A percentile compares a stretch with the other conserved stretches of the same genome.
These are phyloP conservation scores for Gobio gobio DNA, from an alignment of 2,113 vertebrate species.

Conservation along the genomic window DNA sequence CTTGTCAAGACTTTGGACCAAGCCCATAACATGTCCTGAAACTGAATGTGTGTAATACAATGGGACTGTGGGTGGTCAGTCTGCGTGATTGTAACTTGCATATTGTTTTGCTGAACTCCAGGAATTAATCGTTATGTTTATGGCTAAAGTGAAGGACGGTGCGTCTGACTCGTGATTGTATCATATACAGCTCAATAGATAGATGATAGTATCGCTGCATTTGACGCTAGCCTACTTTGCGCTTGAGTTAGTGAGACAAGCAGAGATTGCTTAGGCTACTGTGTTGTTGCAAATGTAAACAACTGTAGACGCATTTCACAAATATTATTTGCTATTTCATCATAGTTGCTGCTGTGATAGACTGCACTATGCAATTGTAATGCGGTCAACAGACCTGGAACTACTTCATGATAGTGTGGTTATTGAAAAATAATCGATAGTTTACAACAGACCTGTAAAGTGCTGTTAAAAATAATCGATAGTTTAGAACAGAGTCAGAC, in stretches of 20 bases:
- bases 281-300: neutral
- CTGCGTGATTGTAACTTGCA: neutral
- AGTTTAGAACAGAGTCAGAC: no score
- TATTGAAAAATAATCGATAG: neutral
- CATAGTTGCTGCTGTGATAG: neutral
- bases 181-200: neutral
- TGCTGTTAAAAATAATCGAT: no score
- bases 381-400: neutral
- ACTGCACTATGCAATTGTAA: neutral
- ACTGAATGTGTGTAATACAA: neutral
- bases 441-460: neutral
- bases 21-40: slow-evolving; percentile 11
- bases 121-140: neutral
- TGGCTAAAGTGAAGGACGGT: neutral
- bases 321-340: neutral
- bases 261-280: neutral
- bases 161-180: neutral
- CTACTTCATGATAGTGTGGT: neutral
- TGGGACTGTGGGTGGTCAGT: neutral
- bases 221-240: neutral
- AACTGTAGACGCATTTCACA: neutral
- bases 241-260: neutral
- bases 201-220: neutral
- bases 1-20: slow-evolving; percentile 25
- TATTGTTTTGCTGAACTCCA: neutral